Base-by-base conservation (phyloP, 2,888 invertebrate species). In the Drosophila falleni region DNA sequence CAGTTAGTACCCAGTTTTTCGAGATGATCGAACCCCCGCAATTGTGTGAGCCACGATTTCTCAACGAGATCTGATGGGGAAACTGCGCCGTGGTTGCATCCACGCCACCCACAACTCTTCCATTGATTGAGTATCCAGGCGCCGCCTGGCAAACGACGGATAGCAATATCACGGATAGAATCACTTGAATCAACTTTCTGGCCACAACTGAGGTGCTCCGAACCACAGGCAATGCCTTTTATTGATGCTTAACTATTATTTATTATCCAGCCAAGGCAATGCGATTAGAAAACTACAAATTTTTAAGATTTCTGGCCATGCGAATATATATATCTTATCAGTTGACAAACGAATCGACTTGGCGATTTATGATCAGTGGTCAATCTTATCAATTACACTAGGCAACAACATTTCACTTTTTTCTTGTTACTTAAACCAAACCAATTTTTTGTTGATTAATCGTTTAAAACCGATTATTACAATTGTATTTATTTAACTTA, bases 51-150 rank as follows among this genome's bases (percentile, higher is more conserved):
- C 71, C 78, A 0, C 26, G 23, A 4, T 62, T 59, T 2, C 89
- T 54, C 51, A 86, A 53, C 13, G 89, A 89, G 8, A 86, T 39
- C 44, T 89, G 89, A 47, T 89, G 78, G 1, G 85, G 89, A 23
- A 89, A 86, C 41, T 86, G 86, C 0, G 26, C 69, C 6, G 15
- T 10, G 0, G 8, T 9, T 4, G 85, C 87, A 47, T 86, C 82
- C 11, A 54, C 66, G 5, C 85, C 85, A 29, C 89, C 89, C 8
- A 86, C 89, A 13, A 86, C 54, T 0, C 89, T 81, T 0, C 80
- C 63, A 4, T 64, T 23, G 23, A 39, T n/a, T 39, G 39, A 10
- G 53, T 35, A 35, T 5, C 53, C 15, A 15, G 65, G 62, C 23
- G 56, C 50, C 8, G 64, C 67, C 11, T 67, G 55, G 23, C 42